These are phyloP conservation scores for Crepidodera aurea DNA, from an alignment of 2,888 invertebrate genomes.

Conservation along the genomic window DNA sequence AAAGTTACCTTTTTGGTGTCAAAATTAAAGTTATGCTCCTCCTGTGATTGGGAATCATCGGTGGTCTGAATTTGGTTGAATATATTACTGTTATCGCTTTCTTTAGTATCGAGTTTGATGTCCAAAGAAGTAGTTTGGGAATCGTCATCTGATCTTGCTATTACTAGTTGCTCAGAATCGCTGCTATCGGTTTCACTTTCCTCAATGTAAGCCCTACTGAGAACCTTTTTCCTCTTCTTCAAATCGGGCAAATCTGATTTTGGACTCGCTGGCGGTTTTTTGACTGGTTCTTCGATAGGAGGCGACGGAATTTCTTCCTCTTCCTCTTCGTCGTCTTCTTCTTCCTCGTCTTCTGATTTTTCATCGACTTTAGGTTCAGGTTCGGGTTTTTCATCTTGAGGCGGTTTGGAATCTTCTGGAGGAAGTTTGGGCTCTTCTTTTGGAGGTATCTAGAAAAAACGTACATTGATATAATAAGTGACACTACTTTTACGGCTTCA, in stretches of 20 bases:
- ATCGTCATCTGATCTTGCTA: constrained; percentile 62
- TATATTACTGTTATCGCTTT: constrained; percentile 51
- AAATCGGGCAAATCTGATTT: constrained; percentile 41
- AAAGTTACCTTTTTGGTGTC: constrained; percentile 43
- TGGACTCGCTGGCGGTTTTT: constrained; percentile 34
- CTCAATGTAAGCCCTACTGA: constrained; percentile 63
- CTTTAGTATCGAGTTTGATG: constrained; percentile 49
- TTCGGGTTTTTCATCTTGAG: constrained; percentile 12
- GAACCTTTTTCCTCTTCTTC: constrained; percentile 55
- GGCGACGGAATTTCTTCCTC: constrained; percentile 47
- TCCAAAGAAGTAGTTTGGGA: constrained; percentile 50
- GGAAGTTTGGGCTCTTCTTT: constrained; percentile 28
- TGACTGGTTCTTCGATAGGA: constrained; percentile 57
- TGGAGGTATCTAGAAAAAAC: not conserved
- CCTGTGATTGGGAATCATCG: constrained; percentile 53
- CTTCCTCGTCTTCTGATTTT: constrained; percentile 2
- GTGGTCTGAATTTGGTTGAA: constrained; percentile 44
- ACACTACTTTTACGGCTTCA: too few relatives aligned
- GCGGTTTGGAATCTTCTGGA: constrained; percentile 21
- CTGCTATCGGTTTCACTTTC: constrained; percentile 71
- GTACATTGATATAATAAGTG: too few relatives aligned
- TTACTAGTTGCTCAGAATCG: constrained; percentile 71
- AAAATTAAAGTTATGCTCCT: constrained; percentile 57
- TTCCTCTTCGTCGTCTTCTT: constrained; percentile 28
- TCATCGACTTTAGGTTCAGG: constrained; percentile 9